Conservation (phyloP, 2,797 vertebrate species). For the Zalophus californianus region DNA sequence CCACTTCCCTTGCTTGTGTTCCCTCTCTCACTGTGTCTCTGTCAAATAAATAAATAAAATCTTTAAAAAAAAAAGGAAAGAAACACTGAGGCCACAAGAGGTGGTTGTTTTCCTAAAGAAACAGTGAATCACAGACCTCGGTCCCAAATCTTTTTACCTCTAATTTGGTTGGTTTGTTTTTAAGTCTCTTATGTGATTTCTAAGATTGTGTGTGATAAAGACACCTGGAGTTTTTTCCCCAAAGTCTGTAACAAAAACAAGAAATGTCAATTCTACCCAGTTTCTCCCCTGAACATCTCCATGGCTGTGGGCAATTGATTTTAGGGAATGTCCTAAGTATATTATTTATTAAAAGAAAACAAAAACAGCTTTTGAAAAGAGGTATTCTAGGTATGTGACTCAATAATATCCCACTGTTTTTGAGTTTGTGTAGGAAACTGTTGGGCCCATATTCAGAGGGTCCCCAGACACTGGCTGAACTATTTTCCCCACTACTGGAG, state of each 20-base stretch:
- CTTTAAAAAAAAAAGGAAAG: no score
- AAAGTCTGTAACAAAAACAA: background rate
- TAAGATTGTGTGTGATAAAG: background rate
- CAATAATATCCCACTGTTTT: background rate
- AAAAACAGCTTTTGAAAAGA: background rate
- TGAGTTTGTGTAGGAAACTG: conserved; percentile 9
- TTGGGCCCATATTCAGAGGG: background rate
- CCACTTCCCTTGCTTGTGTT: no score
- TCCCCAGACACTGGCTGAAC: background rate
- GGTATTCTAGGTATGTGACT: background rate
- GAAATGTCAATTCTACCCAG: background rate
- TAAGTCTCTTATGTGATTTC: background rate
- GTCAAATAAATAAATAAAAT: no score
- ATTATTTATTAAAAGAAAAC: conserved; percentile 14
- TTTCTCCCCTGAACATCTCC: background rate
- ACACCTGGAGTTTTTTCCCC: background rate
- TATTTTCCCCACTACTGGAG: background rate
- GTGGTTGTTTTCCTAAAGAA: background rate
- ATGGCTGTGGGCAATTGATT: background rate
- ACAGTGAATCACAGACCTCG: background rate
- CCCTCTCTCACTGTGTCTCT: no score
- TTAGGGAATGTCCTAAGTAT: background rate
- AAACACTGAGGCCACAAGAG: background rate
- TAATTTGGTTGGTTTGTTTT: background rate
- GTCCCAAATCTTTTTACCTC: background rate